These are phyloP conservation scores for Harpagoxenus sublaevis DNA, from an alignment of 2,888 invertebrate genomes.

Conservation along the genomic window DNA sequence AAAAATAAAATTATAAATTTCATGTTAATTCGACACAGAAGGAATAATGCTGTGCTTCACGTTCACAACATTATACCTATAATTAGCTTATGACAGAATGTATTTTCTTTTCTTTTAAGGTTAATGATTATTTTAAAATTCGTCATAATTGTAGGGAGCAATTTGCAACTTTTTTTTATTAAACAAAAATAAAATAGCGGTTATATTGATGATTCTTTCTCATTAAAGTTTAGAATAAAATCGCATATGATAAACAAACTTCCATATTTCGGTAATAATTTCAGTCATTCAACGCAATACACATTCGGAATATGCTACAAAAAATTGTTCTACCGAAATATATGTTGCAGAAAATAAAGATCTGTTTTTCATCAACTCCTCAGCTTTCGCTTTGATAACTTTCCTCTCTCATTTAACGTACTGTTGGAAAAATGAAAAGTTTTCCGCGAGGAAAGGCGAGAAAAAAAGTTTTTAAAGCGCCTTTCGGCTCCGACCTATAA, in stretches of 20 bases:
- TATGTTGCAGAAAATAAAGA: neutral
- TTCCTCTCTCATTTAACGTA: conserved; percentile 29
- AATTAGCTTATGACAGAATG: conserved; percentile 3
- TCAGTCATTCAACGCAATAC: neutral
- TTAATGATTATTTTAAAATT: neutral
- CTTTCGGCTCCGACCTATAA: conserved; percentile 40
- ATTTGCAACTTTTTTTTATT: neutral
- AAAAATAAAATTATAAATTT: neutral
- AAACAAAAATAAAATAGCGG: neutral
- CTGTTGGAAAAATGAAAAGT: conserved; percentile 31
- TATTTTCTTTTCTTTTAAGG: neutral
- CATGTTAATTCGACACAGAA: conserved; percentile 21
- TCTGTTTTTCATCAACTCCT: conserved; percentile 5
- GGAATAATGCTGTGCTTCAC: neutral
- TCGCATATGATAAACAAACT: neutral
- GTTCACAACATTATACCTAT: neutral
- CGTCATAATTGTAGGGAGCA: neutral
- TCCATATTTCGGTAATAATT: neutral
- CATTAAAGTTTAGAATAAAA: neutral
- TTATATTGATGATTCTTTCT: neutral
- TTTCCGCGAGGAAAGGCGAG: conserved; percentile 7
- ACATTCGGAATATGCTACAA: neutral
- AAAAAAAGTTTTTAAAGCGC: conserved; percentile 34
- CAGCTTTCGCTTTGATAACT: conserved; percentile 16
- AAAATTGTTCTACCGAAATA: neutral